Evolutionary conservation across 2,113 vertebrate genomes (phyloP).

Genomic region (Tylochromis polylepis): DNA sequence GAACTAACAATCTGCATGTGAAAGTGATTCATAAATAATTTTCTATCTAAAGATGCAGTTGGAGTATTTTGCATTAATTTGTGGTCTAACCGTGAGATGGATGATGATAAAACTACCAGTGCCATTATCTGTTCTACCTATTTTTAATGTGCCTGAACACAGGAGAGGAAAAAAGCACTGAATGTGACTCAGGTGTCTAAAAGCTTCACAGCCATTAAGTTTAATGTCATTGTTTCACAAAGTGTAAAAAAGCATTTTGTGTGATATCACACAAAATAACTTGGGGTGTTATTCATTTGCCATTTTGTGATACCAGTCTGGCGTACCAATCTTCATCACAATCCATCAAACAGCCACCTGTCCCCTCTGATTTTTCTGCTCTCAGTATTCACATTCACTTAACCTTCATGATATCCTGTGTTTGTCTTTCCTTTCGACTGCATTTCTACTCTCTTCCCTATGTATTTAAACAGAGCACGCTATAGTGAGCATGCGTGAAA

Average conservation of each 20-base stretch:
- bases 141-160: background rate
- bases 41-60: background rate
- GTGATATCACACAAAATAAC: background rate
- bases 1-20: background rate
- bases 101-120: background rate
- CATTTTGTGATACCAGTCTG: background rate
- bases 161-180: background rate
- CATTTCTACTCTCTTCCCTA: background rate
- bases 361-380: background rate
- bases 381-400: background rate
- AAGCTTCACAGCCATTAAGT: background rate
- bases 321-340: background rate
- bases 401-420: background rate
- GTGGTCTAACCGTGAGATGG: background rate
- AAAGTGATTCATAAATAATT: background rate
- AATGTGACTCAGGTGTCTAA: background rate
- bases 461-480: background rate
- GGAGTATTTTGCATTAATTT: background rate
- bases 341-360: background rate
- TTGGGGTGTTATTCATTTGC: background rate
- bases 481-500: no score
- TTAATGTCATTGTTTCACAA: background rate
- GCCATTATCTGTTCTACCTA: background rate
- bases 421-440: background rate
- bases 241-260: background rate